Evolutionary conservation across 92 coral and sea anemone genomes (phyloP).

Genomic region (Ricordea florida): DNA sequence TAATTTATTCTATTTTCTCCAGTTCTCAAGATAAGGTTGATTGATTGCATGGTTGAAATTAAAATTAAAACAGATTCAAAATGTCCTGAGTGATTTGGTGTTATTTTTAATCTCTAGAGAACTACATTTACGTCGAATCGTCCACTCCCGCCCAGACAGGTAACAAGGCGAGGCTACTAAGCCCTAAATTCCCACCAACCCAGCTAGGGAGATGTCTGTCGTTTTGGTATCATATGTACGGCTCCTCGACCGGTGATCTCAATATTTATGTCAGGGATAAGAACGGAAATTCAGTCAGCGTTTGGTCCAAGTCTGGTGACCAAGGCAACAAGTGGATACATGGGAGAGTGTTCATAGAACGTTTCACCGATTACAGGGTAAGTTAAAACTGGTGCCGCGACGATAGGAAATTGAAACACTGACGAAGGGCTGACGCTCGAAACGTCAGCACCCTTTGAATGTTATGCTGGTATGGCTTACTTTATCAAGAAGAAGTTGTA

Average conservation of each 20-base stretch:
- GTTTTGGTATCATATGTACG: constrained; percentile 91
- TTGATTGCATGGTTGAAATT: too few species aligned
- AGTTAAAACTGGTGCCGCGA: background rate
- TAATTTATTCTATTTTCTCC: background rate
- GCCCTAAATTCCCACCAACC: constrained; percentile 62
- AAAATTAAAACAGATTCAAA: too few species aligned
- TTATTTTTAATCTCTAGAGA: constrained; percentile 19
- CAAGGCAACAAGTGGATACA: constrained; percentile 68
- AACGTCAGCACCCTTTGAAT: too few species aligned
- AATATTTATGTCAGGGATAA: constrained; percentile 45
- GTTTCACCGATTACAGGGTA: constrained; percentile 55
- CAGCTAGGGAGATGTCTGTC: constrained; percentile 81
- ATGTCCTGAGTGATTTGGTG: background rate
- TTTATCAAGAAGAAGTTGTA: too few species aligned
- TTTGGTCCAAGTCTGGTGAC: constrained; percentile 67
- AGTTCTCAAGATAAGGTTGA: too few species aligned
- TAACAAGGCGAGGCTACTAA: constrained; percentile 75
- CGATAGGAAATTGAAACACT: background rate
- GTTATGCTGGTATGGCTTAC: too few species aligned
- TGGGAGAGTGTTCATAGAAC: constrained; percentile 42
- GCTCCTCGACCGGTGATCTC: constrained; percentile 62
- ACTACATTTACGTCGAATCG: constrained; percentile 76
- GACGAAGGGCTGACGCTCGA: background rate
- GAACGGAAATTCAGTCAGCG: constrained; percentile 9
- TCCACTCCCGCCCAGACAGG: constrained; percentile 91